phyloP scores from a whole-genome alignment of 2,888 invertebrate genomes.

The Megamerina dolium region DNA sequence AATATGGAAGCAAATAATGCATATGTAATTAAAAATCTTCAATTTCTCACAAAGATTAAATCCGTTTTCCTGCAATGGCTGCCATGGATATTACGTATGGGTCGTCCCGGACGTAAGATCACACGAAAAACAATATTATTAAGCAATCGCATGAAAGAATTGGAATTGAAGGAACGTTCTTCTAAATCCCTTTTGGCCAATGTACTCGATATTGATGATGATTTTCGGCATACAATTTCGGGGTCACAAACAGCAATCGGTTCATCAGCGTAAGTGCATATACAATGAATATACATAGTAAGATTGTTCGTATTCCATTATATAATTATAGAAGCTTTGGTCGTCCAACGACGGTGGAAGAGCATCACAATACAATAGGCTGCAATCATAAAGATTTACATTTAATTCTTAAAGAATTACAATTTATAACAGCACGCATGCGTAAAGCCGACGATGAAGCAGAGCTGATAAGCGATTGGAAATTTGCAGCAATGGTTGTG shows the following conservation, averaged over 20 bases:
- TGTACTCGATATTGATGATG: slow-evolving; percentile 92
- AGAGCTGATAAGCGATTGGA: slow-evolving; percentile 94
- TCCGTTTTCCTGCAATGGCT: slow-evolving; percentile 95
- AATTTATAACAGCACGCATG: slow-evolving; percentile 91
- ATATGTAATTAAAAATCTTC: background rate
- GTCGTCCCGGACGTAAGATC: slow-evolving; percentile 90
- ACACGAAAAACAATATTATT: slow-evolving; percentile 84
- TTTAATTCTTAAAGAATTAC: slow-evolving; percentile 85
- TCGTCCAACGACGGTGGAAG: slow-evolving; percentile 74
- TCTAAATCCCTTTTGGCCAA: slow-evolving; percentile 91
- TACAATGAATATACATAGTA: background rate
- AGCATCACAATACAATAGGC: slow-evolving; percentile 56
- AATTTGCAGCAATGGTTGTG: slow-evolving; percentile 97
- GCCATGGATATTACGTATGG: slow-evolving; percentile 94
- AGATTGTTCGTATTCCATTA: slow-evolving; percentile 1
- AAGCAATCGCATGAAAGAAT: slow-evolving; percentile 85
- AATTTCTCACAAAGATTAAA: slow-evolving; percentile 65
- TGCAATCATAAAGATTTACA: slow-evolving; percentile 81
- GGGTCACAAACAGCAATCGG: slow-evolving; percentile 56
- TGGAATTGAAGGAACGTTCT: slow-evolving; percentile 88
- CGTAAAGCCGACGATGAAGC: slow-evolving; percentile 90
- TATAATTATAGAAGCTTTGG: slow-evolving; percentile 55
- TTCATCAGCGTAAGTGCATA: slow-evolving; percentile 56
- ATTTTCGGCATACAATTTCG: slow-evolving; percentile 71
- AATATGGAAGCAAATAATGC: background rate